Conservation (phyloP, 2,888 invertebrate species). For the Anthrax anthrax region DNA sequence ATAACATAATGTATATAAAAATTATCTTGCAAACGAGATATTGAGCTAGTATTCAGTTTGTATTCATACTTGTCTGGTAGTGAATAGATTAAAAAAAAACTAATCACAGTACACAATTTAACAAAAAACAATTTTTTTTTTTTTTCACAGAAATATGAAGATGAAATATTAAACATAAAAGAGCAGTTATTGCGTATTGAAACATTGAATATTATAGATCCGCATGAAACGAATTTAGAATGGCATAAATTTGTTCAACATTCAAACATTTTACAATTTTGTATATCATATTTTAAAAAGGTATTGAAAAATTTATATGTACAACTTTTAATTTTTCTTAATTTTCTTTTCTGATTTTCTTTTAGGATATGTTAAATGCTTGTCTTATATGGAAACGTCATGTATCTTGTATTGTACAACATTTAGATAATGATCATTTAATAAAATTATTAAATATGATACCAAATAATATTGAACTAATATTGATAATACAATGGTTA, state of each 20-base stretch:
- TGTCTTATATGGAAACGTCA: conserved; percentile 33
- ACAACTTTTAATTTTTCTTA: not conserved
- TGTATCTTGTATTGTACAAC: conserved; percentile 23
- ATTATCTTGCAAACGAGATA: too few relatives aligned
- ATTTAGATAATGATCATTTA: conserved; percentile 23
- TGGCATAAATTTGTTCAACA: conserved; percentile 33
- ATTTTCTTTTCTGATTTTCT: not conserved
- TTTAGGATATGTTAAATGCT: conserved; percentile 24
- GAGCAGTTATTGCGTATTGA: conserved; percentile 30
- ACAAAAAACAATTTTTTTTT: not conserved
- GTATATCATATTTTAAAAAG: conserved; percentile 24
- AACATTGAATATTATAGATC: conserved; percentile 31
- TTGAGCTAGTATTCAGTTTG: too few relatives aligned
- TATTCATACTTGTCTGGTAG: too few relatives aligned
- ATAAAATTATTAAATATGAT: conserved; percentile 24
- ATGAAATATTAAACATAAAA: conserved; percentile 25
- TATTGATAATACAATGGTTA: conserved; percentile 30
- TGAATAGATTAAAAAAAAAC: too few relatives aligned
- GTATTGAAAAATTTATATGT: conserved; percentile 1
- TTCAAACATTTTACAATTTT: conserved; percentile 24
- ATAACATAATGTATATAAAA: too few relatives aligned
- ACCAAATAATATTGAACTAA: conserved; percentile 26
- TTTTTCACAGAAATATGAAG: conserved; percentile 8
- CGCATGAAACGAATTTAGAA: conserved; percentile 28
- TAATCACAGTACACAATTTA: too few relatives aligned